Evolutionary conservation across 2,888 invertebrate genomes (phyloP).

Genomic region (Acronicta psi): DNA sequence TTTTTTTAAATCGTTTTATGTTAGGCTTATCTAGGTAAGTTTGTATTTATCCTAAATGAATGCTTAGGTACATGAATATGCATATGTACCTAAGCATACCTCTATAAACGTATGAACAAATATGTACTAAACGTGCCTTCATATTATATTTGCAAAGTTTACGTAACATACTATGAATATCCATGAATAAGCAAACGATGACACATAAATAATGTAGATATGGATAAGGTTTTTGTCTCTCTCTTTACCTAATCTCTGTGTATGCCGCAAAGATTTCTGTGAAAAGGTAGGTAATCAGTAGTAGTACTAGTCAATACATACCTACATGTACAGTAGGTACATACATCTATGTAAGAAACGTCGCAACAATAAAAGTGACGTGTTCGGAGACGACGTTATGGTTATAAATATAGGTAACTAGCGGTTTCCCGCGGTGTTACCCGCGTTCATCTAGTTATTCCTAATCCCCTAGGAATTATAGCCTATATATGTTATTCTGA

Average conservation of each 20-base stretch:
- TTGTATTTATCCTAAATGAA: background rate
- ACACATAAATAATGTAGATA: constrained; percentile 41
- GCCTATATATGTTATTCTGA: too few species aligned
- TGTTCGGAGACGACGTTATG: too few species aligned
- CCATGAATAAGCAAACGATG: constrained; percentile 53
- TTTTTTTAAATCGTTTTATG: background rate
- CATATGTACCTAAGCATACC: background rate
- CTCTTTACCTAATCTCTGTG: constrained; percentile 9
- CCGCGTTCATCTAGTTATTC: too few species aligned
- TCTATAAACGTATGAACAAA: constrained; percentile 7
- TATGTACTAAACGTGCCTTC: constrained; percentile 26
- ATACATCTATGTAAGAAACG: too few species aligned
- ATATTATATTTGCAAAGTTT: constrained; percentile 39
- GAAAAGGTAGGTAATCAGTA: background rate
- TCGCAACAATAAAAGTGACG: too few species aligned
- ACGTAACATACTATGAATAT: constrained; percentile 58
- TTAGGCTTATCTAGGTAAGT: background rate
- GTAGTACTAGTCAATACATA: too few species aligned
- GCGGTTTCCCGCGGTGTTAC: too few species aligned
- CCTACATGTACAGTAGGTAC: too few species aligned
- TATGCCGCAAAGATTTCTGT: background rate
- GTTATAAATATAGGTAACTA: too few species aligned
- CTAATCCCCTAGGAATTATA: too few species aligned
- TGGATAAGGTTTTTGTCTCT: constrained; percentile 14
- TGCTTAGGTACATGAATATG: background rate